Base-by-base conservation (phyloP, 2,113 vertebrate genomes). In the Tragelaphus buxtoni region DNA sequence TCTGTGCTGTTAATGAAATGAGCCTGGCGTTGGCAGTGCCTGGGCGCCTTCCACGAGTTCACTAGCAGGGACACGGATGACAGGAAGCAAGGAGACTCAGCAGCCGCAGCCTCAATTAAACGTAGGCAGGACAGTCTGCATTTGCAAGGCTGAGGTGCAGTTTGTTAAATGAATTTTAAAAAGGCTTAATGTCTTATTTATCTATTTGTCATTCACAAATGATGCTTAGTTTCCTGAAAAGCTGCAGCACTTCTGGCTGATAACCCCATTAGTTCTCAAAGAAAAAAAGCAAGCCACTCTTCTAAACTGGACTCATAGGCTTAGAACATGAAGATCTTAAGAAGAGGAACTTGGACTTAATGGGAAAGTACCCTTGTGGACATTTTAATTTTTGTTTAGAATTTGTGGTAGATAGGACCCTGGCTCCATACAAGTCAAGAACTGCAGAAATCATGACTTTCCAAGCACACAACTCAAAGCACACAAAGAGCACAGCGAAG, bases 31-130 rank as follows among this genome's bases (percentile, higher is more conserved):
- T 63, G 9, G 26, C 7, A 17, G 77, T 7, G 13, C 18, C 35
- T 0, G 24, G 8, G 47, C 0, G 18, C 22, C 16, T 12, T 30
- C 58, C 2, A 7, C 9, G 2, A 69, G 69, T 56, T 69, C 83
- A 4, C 12, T 0, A 0, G 1, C 1, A 0, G 0, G 1, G 51
- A 6, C 5, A 4, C 51, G 16, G 72, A 1, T 1, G 14, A 10
- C 9, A 30, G 35, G 35, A 2, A 7, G 24, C 4, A 6, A 4
- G 26, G 17, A 35, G 55, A 17, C 51, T 7, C 5, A 0, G 74
- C 7, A 13, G 65, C 77, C 32, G 0, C 5, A 3, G 72, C 17
- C 3, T 35, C 61, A 5, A 2, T 5, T 18, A 10, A 58, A 47
- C 2, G 13, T 13, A 49, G 72, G 16, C 16, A 79, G 76, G 92